Evolutionary conservation across 2,113 vertebrate genomes (phyloP), one percentile per base, ranked within the genome.

Genomic region (Muscicapa adusta): DNA sequence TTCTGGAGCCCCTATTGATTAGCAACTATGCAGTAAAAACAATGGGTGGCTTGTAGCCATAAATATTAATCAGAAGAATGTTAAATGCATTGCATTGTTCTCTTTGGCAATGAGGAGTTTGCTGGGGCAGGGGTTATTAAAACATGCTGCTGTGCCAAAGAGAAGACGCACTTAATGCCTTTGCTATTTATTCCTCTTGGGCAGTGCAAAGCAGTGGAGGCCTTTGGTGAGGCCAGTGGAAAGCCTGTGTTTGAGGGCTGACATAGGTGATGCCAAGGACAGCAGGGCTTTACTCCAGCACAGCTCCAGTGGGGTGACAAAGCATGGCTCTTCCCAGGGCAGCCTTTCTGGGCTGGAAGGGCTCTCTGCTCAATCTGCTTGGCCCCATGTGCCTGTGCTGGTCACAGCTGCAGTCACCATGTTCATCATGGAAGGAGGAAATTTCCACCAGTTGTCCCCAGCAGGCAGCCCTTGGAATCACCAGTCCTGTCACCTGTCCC

Each of bases 21-120:
- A 91, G 66, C 54, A 66, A 54, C 50, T 85, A 62, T 38, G 65
- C 13, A 71, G 73, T 36, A 74, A 93, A 92, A 92, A 93, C 94
- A 95, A 91, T 81, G 86, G 34, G n/a, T 88, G 83, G 92, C 86
- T 93, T 58, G 60, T 56, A 72, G 92, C 83, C 94, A 84, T 93
- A 88, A 94, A 88, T 86, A 93, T 81, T 77, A 92, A 94, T 67
- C 79, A 80, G 68, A 93, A 86, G 56, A 81, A 94, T 77, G 76
- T 80, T 94, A 96, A 94, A 84, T 86, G 79, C 78, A 19, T 38
- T 76, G 36, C 50, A 71, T 90, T 92, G 85, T 95, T 92, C 76
- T 93, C 56, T 62, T 80, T 0, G 4, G 79, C 76, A 84, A 60
- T 53, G 6, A 74, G 50, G 48, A 80, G 48, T 86, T 91, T 84